A percentile compares a stretch with the other conserved stretches of the same genome.
Evolutionary conservation across 2,113 vertebrate species (phyloP).

Genomic region (Coryphaenoides rupestris): DNA sequence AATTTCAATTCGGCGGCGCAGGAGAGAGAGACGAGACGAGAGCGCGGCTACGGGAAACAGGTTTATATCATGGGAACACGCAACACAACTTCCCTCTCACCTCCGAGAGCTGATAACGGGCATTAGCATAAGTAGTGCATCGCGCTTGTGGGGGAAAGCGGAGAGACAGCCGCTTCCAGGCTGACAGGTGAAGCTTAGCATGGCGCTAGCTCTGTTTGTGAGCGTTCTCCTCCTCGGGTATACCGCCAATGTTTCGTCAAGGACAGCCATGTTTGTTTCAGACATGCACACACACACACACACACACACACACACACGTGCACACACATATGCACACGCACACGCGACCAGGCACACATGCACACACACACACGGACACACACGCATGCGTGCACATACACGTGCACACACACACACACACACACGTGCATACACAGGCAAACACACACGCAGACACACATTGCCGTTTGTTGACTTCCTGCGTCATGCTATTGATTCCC

Average conservation of each 20-base stretch:
- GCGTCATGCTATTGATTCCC: conserved; percentile 62
- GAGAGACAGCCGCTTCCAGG: background rate
- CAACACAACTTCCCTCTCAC: too few species aligned
- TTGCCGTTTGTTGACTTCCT: conserved; percentile 55
- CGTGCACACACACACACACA: background rate
- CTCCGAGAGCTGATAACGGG: too few species aligned
- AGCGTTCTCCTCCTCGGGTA: conserved; percentile 7
- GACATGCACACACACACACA: conserved; percentile 22
- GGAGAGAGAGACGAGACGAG: too few species aligned
- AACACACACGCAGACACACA: conserved; percentile 15
- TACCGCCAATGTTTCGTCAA: conserved; percentile 41
- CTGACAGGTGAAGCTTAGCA: background rate
- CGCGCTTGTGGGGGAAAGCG: too few species aligned
- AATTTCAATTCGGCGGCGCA: too few species aligned
- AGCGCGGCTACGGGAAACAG: too few species aligned
- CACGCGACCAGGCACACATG: too few species aligned
- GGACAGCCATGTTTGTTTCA: conserved; percentile 24
- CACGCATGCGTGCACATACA: conserved; percentile 31
- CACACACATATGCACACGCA: conserved; percentile 17
- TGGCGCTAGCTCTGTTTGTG: too few species aligned
- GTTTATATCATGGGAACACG: too few species aligned
- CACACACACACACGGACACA: background rate
- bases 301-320: background rate
- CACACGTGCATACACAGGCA: background rate
- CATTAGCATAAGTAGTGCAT: too few species aligned